Base-by-base conservation (phyloP, 2,797 vertebrate species). In the Jordanella pulchra region DNA sequence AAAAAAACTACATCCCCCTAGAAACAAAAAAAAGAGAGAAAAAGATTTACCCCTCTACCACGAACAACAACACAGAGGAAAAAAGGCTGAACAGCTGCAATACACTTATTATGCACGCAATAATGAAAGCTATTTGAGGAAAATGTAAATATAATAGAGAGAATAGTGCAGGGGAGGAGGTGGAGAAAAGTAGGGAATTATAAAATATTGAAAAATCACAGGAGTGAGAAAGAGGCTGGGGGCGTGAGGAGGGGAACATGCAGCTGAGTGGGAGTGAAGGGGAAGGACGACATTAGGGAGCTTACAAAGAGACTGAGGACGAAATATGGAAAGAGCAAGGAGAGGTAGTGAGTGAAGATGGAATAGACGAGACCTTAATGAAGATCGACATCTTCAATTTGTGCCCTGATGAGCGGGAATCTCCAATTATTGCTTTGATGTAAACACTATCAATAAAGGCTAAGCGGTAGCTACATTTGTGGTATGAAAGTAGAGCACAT, bases 131-230 rank as follows among this genome's bases (percentile, higher is more conserved):
- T 83, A 79, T 87, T 87, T 86, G 79, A 84, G 77, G 86, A 79
- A 89, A 87, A 87, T 82, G 75, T 89, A 90, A 89, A 92, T 80
- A 89, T 86, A 87, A 91, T 83, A 65, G 73, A 82, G 78, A 78
- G 81, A 90, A 89, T 89, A 86, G 89, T 47, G 85, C 83, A 73
- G 80, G 77, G 75, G 77, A 83, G 76, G 67, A 75, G 67, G 35
- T 21, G 73, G 81, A 76, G 81, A 82, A 88, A 90, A 86, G 79
- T 80, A 78, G 60, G 76, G 68, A 72, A 87, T 90, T 82, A 90
- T 93, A 84, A 92, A 92, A 91, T 89, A 90, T 89, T 91, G 82
- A 91, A 89, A 88, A 91, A 89, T 86, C 86, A 84, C 80, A 89
- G 73, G 84, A 85, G 86, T 82, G 74, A 82, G 75, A 74, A 75